Base-by-base conservation (phyloP, 2,888 invertebrate species). In the Polia nebulosa region DNA sequence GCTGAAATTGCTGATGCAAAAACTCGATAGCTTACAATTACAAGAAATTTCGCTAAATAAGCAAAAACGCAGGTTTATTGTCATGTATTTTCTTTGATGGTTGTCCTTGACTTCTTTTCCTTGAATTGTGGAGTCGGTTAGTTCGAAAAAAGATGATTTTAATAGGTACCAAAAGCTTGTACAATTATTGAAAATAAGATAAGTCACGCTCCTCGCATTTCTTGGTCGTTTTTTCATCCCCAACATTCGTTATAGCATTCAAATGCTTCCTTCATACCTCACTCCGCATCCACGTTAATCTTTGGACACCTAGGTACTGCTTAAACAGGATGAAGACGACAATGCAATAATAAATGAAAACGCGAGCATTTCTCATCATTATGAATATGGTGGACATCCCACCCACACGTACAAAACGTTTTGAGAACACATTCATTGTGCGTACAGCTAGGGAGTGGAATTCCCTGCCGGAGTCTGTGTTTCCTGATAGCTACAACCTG, bases 1-100 rank as follows among this genome's bases (percentile, higher is more conserved):
- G 20, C 2, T 27, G 32, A 65, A 67, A 73, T 56, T 47, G 76
- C 74, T 74, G 59, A 78, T 53, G 22, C 39, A 73, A 63, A 78
- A 78, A 73, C 44, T 44, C 2, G 7, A 32, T 39, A 56, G 27
- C 56, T 44, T 34, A 63, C 59, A 60, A 47, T 74, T 56, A 39
- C 29, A 66, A 75, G 27, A 20, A 41, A 75, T 66, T 55, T 58
- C 11, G 53, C 34, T 53, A 39, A 51, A 60, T 57, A 17, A 60
- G 68, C 68, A 79, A 74, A 79, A 69, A 76, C 47, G 29, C n/a
- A 5, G 20, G 17, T 47, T 41, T 45, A 45, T 59, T 55, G 36
- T 66, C 41, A 65, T 60, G n/a, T 45, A 39, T 72, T 66, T 47
- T 61, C 22, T 52, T 34, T 72, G 56, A 22, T n/a, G 7, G 22